These are phyloP conservation scores for Sebastes diploproa DNA, from an alignment of 2,797 vertebrate species.

Conservation along the genomic window DNA sequence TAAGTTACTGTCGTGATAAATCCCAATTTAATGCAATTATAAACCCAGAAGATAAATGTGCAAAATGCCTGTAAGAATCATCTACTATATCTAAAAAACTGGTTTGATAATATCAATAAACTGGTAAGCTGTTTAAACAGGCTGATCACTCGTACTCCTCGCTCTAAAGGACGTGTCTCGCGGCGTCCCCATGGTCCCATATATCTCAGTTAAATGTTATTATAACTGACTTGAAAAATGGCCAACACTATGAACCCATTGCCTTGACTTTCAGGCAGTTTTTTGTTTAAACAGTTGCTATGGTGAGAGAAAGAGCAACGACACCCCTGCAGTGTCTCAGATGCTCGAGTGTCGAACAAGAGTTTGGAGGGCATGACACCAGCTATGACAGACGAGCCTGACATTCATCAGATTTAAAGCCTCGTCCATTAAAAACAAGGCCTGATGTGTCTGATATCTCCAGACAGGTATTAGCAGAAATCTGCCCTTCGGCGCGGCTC, in stretches of 20 bases:
- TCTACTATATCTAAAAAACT: neutral
- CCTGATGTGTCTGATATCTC: slow-evolving; percentile 40
- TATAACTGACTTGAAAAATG: neutral
- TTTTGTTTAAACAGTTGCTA: neutral
- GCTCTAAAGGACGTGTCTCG: neutral
- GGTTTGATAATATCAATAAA: neutral
- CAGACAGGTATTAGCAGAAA: slow-evolving; percentile 53
- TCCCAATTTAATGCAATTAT: neutral
- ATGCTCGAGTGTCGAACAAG: neutral
- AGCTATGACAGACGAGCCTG: slow-evolving; percentile 22
- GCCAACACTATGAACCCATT: neutral
- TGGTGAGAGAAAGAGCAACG: neutral
- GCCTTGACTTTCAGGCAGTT: neutral
- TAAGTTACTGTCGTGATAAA: neutral
- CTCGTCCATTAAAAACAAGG: slow-evolving; percentile 34
- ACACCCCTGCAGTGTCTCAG: neutral
- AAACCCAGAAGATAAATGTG: neutral
- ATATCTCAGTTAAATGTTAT: neutral
- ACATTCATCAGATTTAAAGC: slow-evolving; percentile 51
- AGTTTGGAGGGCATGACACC: slow-evolving; percentile 43
- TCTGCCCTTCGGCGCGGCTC: slow-evolving; percentile 56
- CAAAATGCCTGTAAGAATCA: neutral
- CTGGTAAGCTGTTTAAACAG: neutral
- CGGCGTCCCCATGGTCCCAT: neutral
- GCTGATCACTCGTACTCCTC: neutral